Evolutionary conservation across 2,888 invertebrate species (phyloP).

Genomic region (Zygogramma bicolorata): DNA sequence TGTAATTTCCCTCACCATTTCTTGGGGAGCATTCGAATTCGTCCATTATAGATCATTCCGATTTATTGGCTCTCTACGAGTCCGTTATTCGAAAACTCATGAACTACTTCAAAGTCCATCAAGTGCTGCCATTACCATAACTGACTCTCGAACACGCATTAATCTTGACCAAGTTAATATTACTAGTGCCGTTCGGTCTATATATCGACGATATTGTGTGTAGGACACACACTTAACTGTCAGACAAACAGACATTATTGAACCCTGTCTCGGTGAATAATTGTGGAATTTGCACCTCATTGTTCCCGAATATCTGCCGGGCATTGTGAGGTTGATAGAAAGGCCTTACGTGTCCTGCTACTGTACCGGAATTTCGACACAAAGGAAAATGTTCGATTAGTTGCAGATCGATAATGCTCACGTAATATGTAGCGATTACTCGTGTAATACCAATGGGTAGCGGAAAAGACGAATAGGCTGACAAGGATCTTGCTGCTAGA

Average conservation of each 20-base stretch:
- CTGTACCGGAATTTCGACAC: neutral
- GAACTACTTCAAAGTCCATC: neutral
- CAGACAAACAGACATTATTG: constrained; percentile 6
- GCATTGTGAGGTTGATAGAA: constrained; percentile 13
- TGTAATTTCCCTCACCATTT: too few species aligned
- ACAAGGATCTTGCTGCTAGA: neutral
- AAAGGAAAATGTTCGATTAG: constrained; percentile 8
- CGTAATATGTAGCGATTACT: constrained; percentile 1
- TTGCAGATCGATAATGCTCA: neutral
- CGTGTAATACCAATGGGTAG: neutral
- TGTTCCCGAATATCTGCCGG: constrained; percentile 11
- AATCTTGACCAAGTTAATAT: constrained; percentile 3
- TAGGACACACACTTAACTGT: neutral
- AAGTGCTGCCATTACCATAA: neutral
- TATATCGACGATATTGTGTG: constrained; percentile 1
- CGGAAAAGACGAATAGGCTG: constrained; percentile 3
- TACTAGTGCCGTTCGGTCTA: constrained; percentile 2
- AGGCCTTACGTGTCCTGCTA: constrained; percentile 3
- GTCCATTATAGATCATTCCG: neutral
- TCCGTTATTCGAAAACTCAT: neutral
- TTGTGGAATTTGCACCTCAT: constrained; percentile 8
- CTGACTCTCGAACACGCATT: neutral
- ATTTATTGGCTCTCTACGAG: neutral
- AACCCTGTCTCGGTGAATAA: neutral
- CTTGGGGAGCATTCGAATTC: too few species aligned